phyloP scores from a whole-genome alignment of 2,797 vertebrate species.

The Anniella stebbinsi region DNA sequence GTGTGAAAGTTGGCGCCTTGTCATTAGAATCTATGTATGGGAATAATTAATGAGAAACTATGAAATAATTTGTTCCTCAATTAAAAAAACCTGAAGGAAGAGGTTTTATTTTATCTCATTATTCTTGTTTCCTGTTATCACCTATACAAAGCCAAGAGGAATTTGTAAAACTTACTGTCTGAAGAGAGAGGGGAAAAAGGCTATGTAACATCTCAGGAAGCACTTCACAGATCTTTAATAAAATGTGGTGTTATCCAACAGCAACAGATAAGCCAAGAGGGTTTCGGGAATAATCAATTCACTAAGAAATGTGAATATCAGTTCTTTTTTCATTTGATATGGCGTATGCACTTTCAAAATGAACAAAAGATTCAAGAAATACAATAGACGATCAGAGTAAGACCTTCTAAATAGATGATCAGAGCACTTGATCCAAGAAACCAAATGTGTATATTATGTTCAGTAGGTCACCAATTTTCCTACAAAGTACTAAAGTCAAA shows the following conservation, averaged over 20 bases:
- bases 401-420: no score
- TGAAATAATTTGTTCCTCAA: constrained; percentile 85
- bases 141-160: constrained; percentile 77
- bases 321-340: constrained; percentile 56
- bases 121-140: constrained; percentile 81
- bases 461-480: background rate
- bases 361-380: constrained; percentile 47
- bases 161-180: constrained; percentile 76
- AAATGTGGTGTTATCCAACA: constrained; percentile 78
- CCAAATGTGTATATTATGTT: background rate
- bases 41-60: constrained; percentile 83
- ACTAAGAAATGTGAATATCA: constrained; percentile 57
- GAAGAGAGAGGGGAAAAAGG: background rate
- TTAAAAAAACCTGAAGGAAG: constrained; percentile 76
- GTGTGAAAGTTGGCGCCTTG: constrained; percentile 86
- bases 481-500: background rate
- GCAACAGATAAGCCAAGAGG: constrained; percentile 75
- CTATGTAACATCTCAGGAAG: constrained; percentile 69
- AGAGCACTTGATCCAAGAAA: no score
- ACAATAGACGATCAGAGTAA: background rate
- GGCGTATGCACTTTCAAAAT: constrained; percentile 41
- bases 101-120: constrained; percentile 82
- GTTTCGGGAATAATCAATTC: constrained; percentile 68
- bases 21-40: constrained; percentile 78
- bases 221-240: constrained; percentile 81